Evolutionary conservation across 2,113 vertebrate genomes (phyloP), one percentile per base, ranked within the genome.

Genomic region (Cynocephalus volans): DNA sequence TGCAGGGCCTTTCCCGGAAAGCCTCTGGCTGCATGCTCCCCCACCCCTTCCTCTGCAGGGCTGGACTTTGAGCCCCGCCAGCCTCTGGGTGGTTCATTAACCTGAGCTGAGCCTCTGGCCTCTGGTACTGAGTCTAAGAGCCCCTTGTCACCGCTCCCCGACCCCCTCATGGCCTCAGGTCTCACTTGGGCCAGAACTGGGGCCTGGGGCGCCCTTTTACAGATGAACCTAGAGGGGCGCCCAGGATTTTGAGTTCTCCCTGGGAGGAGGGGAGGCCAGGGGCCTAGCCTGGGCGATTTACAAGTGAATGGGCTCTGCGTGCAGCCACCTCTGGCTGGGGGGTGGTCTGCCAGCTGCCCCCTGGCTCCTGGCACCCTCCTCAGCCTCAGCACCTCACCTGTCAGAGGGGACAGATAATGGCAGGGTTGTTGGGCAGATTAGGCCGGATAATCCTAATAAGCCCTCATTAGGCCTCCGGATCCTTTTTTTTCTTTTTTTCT

Each of bases 31-130:
- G 50, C 31, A 0, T 0, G 65, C 17, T 48, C 41, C 33, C 19
- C 93, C 36, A 14, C 8, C 41, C 3, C 50, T 52, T 83, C 21
- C 65, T 26, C 10, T 0, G 5, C 54, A 1, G 36, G 48, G 36
- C 62, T 96, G 97, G 94, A 98, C 98, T 97, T 98, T 97, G 98
- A 97, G 96, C 96, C 56, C 21, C 28, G 24, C 3, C 31, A 80
- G 82, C 75, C 79, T 62, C 94, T 13, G 23, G 81, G 97, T 98
- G 97, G 96, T 97, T 98, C 73, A 97, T 98, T 98, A 98, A 97
- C 97, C 75, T 52, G 67, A 18, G 79, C 10, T 18, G 21, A 70
- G 83, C 54, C 41, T 70, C 69, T 90, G 80, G 52, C 70, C 76
- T 31, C 45, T 41, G 41, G 41, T 41, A 4, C 17, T 0, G 80